Conservation (phyloP, 2,797 vertebrate species). For the Tauraco hartlaubi region DNA sequence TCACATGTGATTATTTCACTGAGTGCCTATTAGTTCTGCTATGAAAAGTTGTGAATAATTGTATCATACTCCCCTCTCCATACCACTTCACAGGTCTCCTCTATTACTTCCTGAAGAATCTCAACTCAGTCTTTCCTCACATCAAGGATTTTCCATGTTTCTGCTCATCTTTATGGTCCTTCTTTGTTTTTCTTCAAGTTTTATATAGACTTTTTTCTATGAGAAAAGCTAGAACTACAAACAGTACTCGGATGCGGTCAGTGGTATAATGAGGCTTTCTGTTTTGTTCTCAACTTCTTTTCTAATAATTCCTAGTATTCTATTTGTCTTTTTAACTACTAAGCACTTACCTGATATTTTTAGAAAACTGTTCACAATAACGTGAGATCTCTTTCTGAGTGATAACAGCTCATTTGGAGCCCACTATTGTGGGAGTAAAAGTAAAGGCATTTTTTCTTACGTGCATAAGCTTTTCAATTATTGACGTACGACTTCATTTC, state of each 20-base stretch:
- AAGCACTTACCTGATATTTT: background rate
- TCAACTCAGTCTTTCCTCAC: background rate
- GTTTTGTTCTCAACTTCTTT: background rate
- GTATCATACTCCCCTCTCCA: background rate
- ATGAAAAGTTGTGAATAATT: background rate
- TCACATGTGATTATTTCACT: conserved; percentile 53
- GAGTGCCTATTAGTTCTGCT: conserved; percentile 6
- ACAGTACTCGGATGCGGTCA: background rate
- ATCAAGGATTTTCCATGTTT: background rate
- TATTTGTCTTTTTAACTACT: background rate
- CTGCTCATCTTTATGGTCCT: background rate
- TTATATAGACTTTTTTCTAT: background rate
- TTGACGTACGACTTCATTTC: background rate
- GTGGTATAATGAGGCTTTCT: background rate
- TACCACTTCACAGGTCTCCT: background rate
- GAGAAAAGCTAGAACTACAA: background rate
- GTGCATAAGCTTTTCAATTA: background rate
- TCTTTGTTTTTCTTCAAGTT: background rate
- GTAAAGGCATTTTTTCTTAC: background rate
- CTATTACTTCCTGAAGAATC: background rate
- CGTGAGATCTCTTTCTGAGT: background rate
- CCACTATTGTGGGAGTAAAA: background rate
- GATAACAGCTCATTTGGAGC: conserved; percentile 1
- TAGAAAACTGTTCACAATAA: background rate
- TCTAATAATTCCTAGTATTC: background rate